Evolutionary conservation across 2,113 vertebrate species (phyloP), one percentile per base, ranked within the genome.

Genomic region (Pseudorasbora parva): DNA sequence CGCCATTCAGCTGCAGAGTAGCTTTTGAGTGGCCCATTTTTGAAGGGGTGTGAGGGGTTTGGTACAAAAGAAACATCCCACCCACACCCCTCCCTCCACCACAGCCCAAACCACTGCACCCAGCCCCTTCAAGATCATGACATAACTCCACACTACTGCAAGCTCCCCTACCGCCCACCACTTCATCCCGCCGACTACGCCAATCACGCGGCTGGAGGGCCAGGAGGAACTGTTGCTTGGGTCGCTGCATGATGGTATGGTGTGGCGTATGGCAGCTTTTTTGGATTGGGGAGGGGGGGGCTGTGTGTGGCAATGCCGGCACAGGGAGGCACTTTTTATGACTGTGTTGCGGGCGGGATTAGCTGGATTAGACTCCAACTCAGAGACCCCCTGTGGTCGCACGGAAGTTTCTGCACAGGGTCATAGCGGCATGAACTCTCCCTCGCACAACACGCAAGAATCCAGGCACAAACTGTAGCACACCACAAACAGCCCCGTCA

Each of bases 321-420:
- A 85, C 73, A 83, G 71, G 87, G 83, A 83, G 86, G 78, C 82
- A 82, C 51, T 84, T 88, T 86, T 86, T 86, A 87, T 88, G 84
- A 86, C 82, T 84, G 90, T 88, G 90, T 85, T 82, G 88, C 79
- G 86, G 89, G 88, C 85, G 71, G 92, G 93, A 94, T 94, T 94
- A 94, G 91, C 88, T 93, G 94, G 93, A 94, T 94, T 94, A 94
- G 88, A 87, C 84, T 85, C 86, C 87, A 91, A 90, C 89, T 90
- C 88, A 89, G 91, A 85, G 88, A 91, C 91, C 92, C 90, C 93
- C 92, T 92, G 91, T 83, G 74, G 93, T 86, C 90, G 89, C 78
- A 87, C 88, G 88, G 91, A 93, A 91, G 88, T 88, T 91, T 89
- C 84, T 81, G 87, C 91, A 91, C 79, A 88, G 90, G 91, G 90